Evolutionary conservation across 1,140 invertebrate species (phyloP).

Genomic region (Drosophila malerkotliana): DNA sequence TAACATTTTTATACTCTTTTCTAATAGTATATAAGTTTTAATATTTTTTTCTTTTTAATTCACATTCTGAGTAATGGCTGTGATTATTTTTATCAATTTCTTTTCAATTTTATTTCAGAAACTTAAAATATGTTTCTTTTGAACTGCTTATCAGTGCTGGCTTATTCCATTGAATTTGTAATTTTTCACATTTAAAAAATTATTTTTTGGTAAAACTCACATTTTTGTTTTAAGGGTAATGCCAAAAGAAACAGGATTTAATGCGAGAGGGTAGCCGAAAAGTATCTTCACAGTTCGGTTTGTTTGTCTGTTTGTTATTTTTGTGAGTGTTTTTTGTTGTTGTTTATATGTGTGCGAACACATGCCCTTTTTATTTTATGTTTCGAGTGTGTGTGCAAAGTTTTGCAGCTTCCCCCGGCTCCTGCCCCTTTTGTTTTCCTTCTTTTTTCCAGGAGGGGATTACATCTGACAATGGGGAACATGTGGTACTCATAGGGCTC

Average conservation of each 20-base stretch:
- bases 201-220: constrained; percentile 6
- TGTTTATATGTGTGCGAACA: constrained; percentile 40
- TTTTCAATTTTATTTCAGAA: too few relatives aligned
- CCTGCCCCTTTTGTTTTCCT: constrained; percentile 2
- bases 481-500: constrained; percentile 32
- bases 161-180: too few relatives aligned
- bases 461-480: constrained; percentile 61
- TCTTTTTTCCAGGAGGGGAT: constrained; percentile 37
- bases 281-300: constrained; percentile 54
- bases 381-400: constrained; percentile 42
- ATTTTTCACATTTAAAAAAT: background rate
- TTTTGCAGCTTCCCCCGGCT: constrained; percentile 43
- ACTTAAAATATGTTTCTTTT: too few relatives aligned
- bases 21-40: too few relatives aligned
- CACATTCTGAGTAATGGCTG: too few relatives aligned
- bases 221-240: background rate
- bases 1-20: too few relatives aligned
- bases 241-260: constrained; percentile 35
- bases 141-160: too few relatives aligned
- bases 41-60: too few relatives aligned
- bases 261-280: constrained; percentile 62
- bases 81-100: too few relatives aligned
- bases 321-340: constrained; percentile 44
- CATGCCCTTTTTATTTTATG: constrained; percentile 64
- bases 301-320: constrained; percentile 41